These are phyloP conservation scores for Naso thynnoides DNA, from an alignment of 2,797 vertebrate species.

Conservation along the genomic window DNA sequence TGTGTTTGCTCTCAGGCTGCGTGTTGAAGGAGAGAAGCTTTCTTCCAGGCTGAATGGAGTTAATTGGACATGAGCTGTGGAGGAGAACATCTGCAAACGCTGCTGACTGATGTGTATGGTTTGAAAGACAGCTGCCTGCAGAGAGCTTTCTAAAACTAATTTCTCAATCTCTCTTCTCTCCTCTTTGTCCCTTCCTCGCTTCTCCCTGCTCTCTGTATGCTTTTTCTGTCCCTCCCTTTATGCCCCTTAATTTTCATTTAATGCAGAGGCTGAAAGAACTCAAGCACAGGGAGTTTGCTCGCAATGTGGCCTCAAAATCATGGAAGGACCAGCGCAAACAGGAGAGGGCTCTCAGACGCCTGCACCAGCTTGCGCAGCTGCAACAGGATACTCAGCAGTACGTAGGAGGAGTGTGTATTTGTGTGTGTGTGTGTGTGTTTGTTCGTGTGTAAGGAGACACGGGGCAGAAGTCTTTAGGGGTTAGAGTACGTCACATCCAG, in stretches of 20 bases:
- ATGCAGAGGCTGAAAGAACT: slow-evolving; percentile 96
- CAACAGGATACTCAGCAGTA: slow-evolving; percentile 92
- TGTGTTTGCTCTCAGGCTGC: slow-evolving; percentile 66
- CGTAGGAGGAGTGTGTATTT: slow-evolving; percentile 61
- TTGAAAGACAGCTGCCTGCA: slow-evolving; percentile 69
- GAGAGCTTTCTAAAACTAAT: slow-evolving; percentile 64
- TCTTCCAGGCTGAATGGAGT: slow-evolving; percentile 68
- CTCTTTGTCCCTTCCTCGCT: slow-evolving; percentile 17
- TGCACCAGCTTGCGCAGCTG: slow-evolving; percentile 94
- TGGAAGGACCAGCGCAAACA: slow-evolving; percentile 99
- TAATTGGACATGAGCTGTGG: slow-evolving; percentile 69
- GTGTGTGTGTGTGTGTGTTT: slow-evolving; percentile 29
- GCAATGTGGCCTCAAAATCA: slow-evolving; percentile 98
- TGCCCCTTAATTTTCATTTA: slow-evolving; percentile 43
- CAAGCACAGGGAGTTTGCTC: slow-evolving; percentile 97
- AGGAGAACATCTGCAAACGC: slow-evolving; percentile 67
- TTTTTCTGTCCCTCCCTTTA: slow-evolving; percentile 11
- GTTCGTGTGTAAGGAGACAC: slow-evolving; percentile 49
- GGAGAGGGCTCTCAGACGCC: slow-evolving; percentile 94
- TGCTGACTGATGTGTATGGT: slow-evolving; percentile 53
- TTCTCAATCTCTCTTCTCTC: slow-evolving; percentile 29
- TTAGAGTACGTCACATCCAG: slow-evolving; percentile 72
- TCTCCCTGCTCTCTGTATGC: slow-evolving; percentile 27
- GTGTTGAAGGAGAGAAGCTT: slow-evolving; percentile 54
- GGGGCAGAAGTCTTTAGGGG: slow-evolving; percentile 64